Percentiles rank a stretch among this genome's conserved stretches.
Evolutionary conservation across 1,140 invertebrate genomes (phyloP).

Genomic region (Panagrolaimus sp.): DNA sequence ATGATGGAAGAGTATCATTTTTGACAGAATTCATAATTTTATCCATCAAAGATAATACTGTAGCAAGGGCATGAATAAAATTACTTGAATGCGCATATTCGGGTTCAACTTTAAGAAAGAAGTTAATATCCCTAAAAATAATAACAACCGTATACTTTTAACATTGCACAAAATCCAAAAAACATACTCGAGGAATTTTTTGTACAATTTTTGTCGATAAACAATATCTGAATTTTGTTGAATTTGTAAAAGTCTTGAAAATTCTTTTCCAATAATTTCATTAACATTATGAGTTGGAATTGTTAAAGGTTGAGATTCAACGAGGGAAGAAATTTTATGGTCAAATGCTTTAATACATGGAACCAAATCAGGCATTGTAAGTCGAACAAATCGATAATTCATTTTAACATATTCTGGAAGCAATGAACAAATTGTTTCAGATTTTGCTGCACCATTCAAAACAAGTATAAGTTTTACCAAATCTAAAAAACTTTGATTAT

Average conservation of each 20-base stretch:
- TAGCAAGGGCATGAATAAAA: not conserved
- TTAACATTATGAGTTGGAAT: not conserved
- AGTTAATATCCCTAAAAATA: not conserved
- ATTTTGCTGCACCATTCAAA: constrained; percentile 83
- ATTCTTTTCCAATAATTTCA: not conserved
- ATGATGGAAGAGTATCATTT: not conserved
- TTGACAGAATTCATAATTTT: not conserved
- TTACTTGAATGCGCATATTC: constrained; percentile 5
- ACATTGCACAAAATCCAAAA: too few species aligned
- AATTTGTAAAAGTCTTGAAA: not conserved
- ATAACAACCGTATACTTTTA: too few species aligned
- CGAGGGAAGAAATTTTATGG: not conserved
- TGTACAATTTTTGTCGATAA: not conserved
- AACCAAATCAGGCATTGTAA: constrained; percentile 44
- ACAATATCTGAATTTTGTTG: not conserved
- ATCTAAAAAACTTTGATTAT: constrained; percentile 64
- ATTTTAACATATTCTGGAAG: constrained; percentile 79
- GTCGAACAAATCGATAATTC: constrained; percentile 69
- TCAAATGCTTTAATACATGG: not conserved
- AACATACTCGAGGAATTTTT: not conserved
- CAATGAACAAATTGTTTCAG: constrained; percentile 80
- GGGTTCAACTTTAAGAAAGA: constrained; percentile 6
- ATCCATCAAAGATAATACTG: not conserved
- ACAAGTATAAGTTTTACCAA: constrained; percentile 84
- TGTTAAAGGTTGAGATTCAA: not conserved